Evolutionary conservation across 2,113 vertebrate species (phyloP), one percentile per base, ranked within the genome.

Genomic region (Potamarius usumacintae): DNA sequence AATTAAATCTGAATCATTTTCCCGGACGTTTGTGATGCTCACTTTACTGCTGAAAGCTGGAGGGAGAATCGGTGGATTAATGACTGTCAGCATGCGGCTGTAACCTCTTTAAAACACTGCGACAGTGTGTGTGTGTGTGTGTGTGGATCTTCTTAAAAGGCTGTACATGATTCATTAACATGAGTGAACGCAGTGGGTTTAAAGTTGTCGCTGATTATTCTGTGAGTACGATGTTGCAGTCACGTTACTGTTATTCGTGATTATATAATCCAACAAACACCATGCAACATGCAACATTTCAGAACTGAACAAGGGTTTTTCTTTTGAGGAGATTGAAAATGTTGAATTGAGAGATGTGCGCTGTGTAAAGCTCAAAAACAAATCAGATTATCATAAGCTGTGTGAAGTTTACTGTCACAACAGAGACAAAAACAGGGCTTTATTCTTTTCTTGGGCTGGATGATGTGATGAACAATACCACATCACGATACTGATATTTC

Each of bases 11-110:
- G 17, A 22, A 11, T 42, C 18, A 22, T 27, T 5, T 34, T 25
- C 18, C 53, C 58, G 77, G 77, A 57, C 0, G 30, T 9, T 22
- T 55, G 27, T 82, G 71, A 5, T 53, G 62, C n/a, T 77, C 10
- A 25, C 2, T 5, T 25, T n/a, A 63, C 76, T 10, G 17, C 25
- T 76, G 34, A 83, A 76, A 42, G 69, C 76, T 82, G 67, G 79
- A 71, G 18, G 76, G 57, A 52, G 60, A 72, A 27, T 34, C 76
- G 10, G 67, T 62, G 53, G 55, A 27, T 25, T 85, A 82, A 76
- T 85, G 79, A 82, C 42, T 85, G 79, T 87, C 58, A 27, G 52
- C 53, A 82, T 82, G 79, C 72, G 53, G 65, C 53, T 74, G 78
- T 82, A 85, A 84, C 25, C 63, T 85, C 69, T 84, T 11, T 11